Evolutionary conservation across 1,140 invertebrate species (phyloP), one percentile per base, ranked within the genome.

Genomic region (Neodiprion fabricii): DNA sequence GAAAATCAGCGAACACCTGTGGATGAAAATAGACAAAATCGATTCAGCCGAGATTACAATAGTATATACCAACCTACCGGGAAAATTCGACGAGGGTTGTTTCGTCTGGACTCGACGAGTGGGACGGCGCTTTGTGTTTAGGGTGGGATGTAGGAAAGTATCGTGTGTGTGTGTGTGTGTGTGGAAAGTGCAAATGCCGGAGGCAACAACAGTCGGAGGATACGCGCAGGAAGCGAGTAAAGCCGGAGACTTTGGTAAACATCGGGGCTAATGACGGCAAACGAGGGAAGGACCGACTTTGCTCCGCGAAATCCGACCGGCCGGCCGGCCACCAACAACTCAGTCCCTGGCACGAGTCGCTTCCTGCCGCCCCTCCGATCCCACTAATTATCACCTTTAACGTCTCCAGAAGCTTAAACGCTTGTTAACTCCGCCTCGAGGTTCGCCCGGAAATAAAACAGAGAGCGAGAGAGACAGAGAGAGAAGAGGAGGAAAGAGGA

Each of bases 331-430:
- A 40, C 28, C 28, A 40, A 40, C 28, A 3, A 40, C 28, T 40
- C 28, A 40, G 28, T 40, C 28, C 28, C 2, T 4, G 28, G 28
- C 28, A 40, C 28, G 28, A 40, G 28, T 40, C 28, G 53, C 53
- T 61, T 61, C 53, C 53, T 61, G 53, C 53, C 4, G 2, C 28
- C 28, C 28, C 28, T 40, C n/a, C 53, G 53, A 61, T 61, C 53
- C 53, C n/a, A 9, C 53, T 61, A 61, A 61, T 61, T 61, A 61
- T 61, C 53, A 61, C 53, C 53, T 61, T 61, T 61, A 61, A 61
- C 53, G 53, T 61, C 53, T 61, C 53, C 53, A 61, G 53, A 17
- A 61, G 53, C 11, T 61, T 61, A 61, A 61, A 5, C 53, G 53
- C 53, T 61, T 61, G 53, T 61, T 61, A 61, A 61, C 53, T 61